Conservation (phyloP, 1,140 invertebrate genomes). For the Drusus annulatus region DNA sequence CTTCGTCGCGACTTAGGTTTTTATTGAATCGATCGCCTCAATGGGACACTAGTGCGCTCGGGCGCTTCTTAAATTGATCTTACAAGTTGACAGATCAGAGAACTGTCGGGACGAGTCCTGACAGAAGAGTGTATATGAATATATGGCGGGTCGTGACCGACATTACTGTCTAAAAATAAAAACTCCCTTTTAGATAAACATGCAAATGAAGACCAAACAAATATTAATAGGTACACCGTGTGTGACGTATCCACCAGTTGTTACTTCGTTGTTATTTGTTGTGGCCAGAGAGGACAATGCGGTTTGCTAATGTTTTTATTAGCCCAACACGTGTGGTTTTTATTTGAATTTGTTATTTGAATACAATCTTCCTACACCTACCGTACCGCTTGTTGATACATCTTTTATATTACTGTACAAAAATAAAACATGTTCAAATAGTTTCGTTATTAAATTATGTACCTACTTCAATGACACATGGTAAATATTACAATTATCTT, state of each 20-base stretch:
- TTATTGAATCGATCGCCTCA: neutral
- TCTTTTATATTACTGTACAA: no score
- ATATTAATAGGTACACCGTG: no score
- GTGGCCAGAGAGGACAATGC: no score
- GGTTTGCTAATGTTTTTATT: neutral
- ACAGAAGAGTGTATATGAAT: neutral
- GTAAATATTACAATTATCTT: no score
- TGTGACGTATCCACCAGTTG: no score
- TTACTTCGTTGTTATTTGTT: no score
- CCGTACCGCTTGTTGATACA: no score
- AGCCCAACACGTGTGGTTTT: neutral
- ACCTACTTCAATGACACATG: no score
- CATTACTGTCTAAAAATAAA: constrained; percentile 39
- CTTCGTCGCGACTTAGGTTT: neutral
- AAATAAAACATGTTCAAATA: no score
- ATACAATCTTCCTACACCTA: no score
- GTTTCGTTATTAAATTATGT: no score
- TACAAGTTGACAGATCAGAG: constrained; percentile 21
- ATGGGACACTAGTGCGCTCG: neutral
- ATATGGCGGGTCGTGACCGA: constrained; percentile 40
- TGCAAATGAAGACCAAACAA: neutral
- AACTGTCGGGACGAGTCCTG: neutral
- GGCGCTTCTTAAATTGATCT: constrained; percentile 25
- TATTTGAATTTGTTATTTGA: no score
- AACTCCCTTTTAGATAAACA: constrained; percentile 28